A percentile compares a stretch with the other conserved stretches of the same genome.
phyloP scores from a whole-genome alignment of 2,797 vertebrate species.

The Potorous gilbertii region DNA sequence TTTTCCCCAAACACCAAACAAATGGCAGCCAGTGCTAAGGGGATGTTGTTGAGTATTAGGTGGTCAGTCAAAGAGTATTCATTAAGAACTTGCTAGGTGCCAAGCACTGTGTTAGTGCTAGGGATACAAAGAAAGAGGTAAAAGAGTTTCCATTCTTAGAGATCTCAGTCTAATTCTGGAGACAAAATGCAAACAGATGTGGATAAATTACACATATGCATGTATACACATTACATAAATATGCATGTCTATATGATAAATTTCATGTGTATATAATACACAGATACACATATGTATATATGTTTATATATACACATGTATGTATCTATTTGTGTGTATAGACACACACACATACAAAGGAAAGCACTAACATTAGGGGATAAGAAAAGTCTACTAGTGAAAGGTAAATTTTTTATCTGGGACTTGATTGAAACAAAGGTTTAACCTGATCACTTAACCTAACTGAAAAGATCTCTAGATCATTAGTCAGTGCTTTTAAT shows the following conservation, averaged over 20 bases:
- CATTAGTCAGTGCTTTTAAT: not conserved
- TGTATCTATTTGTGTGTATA: not conserved
- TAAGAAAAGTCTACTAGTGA: not conserved
- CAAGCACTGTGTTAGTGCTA: too few relatives aligned
- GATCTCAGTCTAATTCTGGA: not conserved
- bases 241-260: not conserved
- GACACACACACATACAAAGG: too few relatives aligned
- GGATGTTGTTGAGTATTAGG: not conserved
- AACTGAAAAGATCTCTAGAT: not conserved
- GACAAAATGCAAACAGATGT: not conserved
- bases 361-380: not conserved
- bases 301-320: not conserved
- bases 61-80: not conserved
- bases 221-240: not conserved
- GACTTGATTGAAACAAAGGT: not conserved
- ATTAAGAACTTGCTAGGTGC: not conserved
- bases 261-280: not conserved
- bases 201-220: not conserved
- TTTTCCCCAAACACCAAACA: not conserved
- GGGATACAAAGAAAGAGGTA: not conserved
- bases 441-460: not conserved
- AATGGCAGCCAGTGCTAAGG: not conserved
- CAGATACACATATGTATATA: not conserved
- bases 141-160: not conserved
- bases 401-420: not conserved